Percentiles rank a stretch among this genome's conserved stretches.
Conservation (phyloP, 2,797 vertebrate species). For the Microcaecilia unicolor region DNA sequence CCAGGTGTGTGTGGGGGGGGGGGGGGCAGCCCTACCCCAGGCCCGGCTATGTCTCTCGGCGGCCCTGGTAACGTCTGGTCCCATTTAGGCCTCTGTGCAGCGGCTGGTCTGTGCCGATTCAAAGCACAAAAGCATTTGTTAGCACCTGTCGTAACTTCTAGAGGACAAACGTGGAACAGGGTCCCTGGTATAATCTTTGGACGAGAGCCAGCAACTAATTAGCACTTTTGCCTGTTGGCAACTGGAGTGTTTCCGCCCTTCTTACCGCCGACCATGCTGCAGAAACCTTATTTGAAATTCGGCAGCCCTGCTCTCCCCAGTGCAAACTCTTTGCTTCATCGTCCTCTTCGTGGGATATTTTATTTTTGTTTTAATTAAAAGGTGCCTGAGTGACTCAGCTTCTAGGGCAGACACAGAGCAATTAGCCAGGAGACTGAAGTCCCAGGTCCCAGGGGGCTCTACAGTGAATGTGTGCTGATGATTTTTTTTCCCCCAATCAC, state of each 20-base stretch:
- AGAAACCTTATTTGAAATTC: constrained; percentile 13
- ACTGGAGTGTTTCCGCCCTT: constrained; percentile 6
- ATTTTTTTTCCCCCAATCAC: not conserved
- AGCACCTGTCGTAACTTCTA: too few relatives aligned
- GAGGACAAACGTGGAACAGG: constrained; percentile 7
- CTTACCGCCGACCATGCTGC: constrained; percentile 2
- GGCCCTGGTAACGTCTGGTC: too few relatives aligned
- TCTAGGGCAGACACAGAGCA: constrained; percentile 14
- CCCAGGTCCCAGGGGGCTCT: too few relatives aligned
- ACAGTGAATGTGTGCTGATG: not conserved
- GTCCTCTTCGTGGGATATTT: not conserved
- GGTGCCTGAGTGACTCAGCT: constrained; percentile 19
- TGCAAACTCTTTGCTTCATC: constrained; percentile 12
- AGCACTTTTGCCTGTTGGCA: constrained; percentile 1
- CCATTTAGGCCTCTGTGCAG: too few relatives aligned
- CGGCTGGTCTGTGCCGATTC: too few relatives aligned
- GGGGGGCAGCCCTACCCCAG: too few relatives aligned
- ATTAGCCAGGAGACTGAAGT: not conserved
- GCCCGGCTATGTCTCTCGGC: too few relatives aligned
- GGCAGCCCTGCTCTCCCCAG: constrained; percentile 8
- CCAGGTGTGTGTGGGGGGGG: too few relatives aligned
- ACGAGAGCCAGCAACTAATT: constrained; percentile 5
- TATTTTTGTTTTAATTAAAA: constrained; percentile 31
- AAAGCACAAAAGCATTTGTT: too few relatives aligned
- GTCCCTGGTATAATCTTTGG: too few relatives aligned